Conservation (phyloP, 2,797 vertebrate species). For the Brotula barbata region DNA sequence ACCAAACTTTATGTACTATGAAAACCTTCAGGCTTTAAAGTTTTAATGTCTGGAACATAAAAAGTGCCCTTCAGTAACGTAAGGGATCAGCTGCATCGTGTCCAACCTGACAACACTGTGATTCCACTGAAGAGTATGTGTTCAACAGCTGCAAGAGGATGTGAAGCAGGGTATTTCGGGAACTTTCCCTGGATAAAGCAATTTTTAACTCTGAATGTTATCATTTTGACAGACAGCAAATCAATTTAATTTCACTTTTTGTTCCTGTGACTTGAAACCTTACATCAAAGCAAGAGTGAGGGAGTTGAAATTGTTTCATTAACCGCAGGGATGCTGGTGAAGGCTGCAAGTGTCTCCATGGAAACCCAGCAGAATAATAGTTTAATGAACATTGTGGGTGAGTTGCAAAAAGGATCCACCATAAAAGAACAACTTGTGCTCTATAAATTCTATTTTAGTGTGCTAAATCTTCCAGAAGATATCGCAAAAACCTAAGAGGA, state of each 20-base stretch:
- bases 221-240: neutral
- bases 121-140: neutral
- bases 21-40: neutral
- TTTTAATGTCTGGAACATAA: neutral
- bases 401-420: neutral
- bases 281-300: conserved; percentile 26
- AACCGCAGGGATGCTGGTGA: conserved; percentile 36
- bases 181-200: neutral
- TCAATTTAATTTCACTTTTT: conserved; percentile 10
- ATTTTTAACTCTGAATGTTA: neutral
- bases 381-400: neutral
- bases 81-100: neutral
- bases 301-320: conserved; percentile 36
- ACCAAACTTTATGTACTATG: too few species aligned
- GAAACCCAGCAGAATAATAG: conserved; percentile 55
- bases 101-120: neutral
- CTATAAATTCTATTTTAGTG: neutral
- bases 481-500: neutral
- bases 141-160: conserved; percentile 3
- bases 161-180: neutral
- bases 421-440: neutral
- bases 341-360: conserved; percentile 62
- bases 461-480: neutral
- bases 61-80: neutral
- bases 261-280: conserved; percentile 17